Evolutionary conservation across 2,113 vertebrate genomes (phyloP), one percentile per base, ranked within the genome.

Genomic region (Condylura cristata): DNA sequence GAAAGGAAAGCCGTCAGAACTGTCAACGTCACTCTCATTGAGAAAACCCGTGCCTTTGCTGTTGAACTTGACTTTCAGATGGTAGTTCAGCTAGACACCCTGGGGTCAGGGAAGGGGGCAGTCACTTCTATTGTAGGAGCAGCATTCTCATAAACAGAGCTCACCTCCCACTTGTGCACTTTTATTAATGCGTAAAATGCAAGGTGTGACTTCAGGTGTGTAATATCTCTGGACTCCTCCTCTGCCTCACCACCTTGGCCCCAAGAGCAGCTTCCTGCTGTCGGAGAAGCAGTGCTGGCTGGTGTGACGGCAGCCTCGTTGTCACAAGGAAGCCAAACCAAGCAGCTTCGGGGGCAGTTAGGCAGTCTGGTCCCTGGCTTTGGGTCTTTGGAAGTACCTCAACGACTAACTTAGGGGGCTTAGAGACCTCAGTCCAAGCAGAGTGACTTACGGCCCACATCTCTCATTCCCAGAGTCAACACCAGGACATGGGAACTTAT

Each of bases 21-120:
- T 2, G 1, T 32, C n/a, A 24, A 32, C 20, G 0, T 44, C 20
- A 26, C n/a, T 16, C 37, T 75, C 6, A 1, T 2, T 12, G 20
- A 63, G 30, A 81, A 63, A 32, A 46, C 20, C 65, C 20, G 1
- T 9, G 26, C 61, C 60, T 85, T 68, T 60, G 81, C 85, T 39
- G 7, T 71, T 53, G 71, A 66, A n/a, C 65, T 61, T 76, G 46
- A 68, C 13, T 56, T 80, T 83, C 34, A 32, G 44, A 58, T 34
- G 32, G 8, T 3, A 0, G 39, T 9, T 60, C 18, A 61, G 28
- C 12, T n/a, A 39, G 34, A n/a, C 6, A 30, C 30, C 3, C n/a
- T 12, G 0, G 22, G 28, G 34, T 81, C 84, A 66, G 39, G 81
- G 72, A 14, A n/a, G 24, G 48, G 24, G 9, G 5, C 16, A 3